Percentiles rank a stretch among this genome's conserved stretches.
Conservation (phyloP, 2,888 invertebrate species). For the Acholoe squamosa region DNA sequence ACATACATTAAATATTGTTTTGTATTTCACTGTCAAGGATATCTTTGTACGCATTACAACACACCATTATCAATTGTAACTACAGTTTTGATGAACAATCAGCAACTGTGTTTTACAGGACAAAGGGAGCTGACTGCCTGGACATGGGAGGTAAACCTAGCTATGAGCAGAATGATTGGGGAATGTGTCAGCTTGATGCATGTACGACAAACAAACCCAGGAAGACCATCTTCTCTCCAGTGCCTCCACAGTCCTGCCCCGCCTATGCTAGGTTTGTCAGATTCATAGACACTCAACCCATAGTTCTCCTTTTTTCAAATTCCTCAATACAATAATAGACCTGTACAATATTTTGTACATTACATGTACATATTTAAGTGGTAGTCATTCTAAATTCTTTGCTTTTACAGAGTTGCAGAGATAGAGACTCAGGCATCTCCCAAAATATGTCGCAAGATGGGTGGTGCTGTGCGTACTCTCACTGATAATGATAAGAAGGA, state of each 20-base stretch:
- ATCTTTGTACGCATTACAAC: too few species aligned
- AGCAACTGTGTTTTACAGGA: background rate
- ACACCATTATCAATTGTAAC: background rate
- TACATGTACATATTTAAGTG: too few species aligned
- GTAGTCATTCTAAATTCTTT: background rate
- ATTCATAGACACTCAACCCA: too few species aligned
- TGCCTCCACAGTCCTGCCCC: background rate
- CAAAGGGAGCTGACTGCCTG: constrained; percentile 54
- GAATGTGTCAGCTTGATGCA: constrained; percentile 34
- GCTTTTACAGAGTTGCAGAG: background rate
- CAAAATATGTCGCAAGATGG: background rate
- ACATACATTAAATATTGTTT: too few species aligned
- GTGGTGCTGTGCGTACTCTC: background rate
- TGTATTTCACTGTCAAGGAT: too few species aligned
- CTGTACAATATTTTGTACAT: too few species aligned
- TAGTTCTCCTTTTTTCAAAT: too few species aligned
- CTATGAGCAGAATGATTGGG: background rate
- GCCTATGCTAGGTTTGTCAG: background rate
- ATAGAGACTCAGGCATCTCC: background rate
- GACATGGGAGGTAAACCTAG: constrained; percentile 44
- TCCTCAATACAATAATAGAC: too few species aligned
- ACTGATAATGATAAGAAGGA: background rate
- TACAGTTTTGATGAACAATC: background rate
- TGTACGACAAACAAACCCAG: constrained; percentile 11
- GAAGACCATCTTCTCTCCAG: background rate